Conservation (phyloP, 2,113 vertebrate genomes). For the Atractosteus spatula region DNA sequence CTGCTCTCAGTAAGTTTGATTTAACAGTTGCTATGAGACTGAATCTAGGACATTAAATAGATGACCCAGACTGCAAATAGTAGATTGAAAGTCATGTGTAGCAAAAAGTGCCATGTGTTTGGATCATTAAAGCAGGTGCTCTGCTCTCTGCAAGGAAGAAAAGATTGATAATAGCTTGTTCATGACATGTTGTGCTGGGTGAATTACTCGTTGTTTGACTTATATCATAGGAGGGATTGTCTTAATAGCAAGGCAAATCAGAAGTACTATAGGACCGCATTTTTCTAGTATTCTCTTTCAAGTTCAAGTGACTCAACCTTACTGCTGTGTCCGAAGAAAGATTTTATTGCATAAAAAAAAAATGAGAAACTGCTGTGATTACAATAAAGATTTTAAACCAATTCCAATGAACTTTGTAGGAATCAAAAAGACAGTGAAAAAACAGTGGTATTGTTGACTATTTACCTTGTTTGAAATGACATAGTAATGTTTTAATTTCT, state of each 20-base stretch:
- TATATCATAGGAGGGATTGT: constrained; percentile 23
- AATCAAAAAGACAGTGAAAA: no score
- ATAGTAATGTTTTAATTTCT: no score
- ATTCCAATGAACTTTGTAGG: no score
- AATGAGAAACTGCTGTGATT: no score
- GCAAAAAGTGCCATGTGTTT: background rate
- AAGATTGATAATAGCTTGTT: constrained; percentile 45
- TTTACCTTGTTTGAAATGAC: no score
- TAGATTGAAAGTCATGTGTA: constrained; percentile 35
- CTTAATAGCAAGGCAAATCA: constrained; percentile 1
- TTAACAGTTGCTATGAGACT: constrained; percentile 20
- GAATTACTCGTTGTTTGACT: constrained; percentile 32
- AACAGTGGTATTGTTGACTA: no score
- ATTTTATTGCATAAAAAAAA: no score
- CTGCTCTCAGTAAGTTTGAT: constrained; percentile 11
- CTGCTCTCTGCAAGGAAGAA: constrained; percentile 22
- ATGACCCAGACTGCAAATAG: constrained; percentile 32
- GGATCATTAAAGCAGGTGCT: constrained; percentile 30
- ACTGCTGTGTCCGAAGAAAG: background rate
- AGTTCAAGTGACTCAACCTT: background rate
- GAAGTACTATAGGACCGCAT: constrained; percentile 22
- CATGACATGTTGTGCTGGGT: constrained; percentile 23
- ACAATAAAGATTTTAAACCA: no score
- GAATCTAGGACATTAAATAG: constrained; percentile 35
- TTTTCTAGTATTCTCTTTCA: constrained; percentile 2